Conservation (phyloP, 2,113 vertebrate species). For the Elachura formosa region DNA sequence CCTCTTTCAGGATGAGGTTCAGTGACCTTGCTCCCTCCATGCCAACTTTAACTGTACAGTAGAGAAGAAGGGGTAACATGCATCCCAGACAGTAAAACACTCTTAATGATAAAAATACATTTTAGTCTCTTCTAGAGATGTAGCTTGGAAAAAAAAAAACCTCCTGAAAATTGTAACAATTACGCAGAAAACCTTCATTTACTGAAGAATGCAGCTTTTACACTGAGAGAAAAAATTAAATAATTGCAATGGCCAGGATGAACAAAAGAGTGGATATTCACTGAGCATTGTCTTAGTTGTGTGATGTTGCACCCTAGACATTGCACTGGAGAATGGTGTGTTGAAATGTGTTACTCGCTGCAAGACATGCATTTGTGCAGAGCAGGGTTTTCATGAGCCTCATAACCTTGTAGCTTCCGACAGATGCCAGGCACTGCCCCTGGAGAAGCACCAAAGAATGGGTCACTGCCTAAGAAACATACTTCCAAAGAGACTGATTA, state of each 20-base stretch:
- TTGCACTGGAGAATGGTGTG: neutral
- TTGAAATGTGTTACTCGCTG: neutral
- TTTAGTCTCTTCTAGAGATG: neutral
- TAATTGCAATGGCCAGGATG: neutral
- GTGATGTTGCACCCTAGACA: neutral
- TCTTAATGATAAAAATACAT: neutral
- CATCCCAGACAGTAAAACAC: neutral
- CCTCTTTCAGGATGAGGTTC: neutral
- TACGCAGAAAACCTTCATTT: neutral
- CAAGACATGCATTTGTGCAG: neutral
- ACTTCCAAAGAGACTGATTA: neutral
- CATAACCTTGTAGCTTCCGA: neutral
- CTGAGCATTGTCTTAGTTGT: neutral
- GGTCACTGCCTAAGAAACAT: neutral
- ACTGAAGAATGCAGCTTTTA: neutral
- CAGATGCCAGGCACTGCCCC: neutral
- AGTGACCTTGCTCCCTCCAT: neutral
- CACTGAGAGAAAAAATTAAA: neutral
- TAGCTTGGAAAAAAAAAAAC: neutral
- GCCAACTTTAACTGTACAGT: neutral
- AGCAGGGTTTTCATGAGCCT: neutral
- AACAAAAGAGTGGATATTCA: neutral
- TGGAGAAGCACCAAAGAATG: neutral
- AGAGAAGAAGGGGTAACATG: neutral
- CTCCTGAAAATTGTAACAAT: neutral